These are phyloP conservation scores for Drosophila rellima DNA, from an alignment of 2,888 invertebrate genomes.

Conservation along the genomic window DNA sequence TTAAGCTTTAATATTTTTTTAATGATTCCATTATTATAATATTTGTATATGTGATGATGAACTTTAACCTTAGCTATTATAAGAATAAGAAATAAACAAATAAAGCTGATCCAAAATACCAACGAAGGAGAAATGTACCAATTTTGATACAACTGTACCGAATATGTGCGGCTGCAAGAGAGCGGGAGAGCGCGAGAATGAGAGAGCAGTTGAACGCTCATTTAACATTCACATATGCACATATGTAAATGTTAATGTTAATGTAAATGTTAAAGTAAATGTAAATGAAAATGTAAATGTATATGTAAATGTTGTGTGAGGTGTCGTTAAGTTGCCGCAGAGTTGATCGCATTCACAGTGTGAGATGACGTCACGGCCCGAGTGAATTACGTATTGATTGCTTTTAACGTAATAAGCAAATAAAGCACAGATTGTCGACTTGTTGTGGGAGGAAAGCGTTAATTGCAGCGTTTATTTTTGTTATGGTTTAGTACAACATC, in stretches of 20 bases:
- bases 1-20: no score
- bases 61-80: no score
- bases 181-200: no score
- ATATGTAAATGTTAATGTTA: neutral
- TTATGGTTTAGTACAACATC: neutral
- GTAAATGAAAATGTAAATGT: neutral
- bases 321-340: neutral
- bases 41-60: no score
- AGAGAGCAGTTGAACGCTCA: no score
- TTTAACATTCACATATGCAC: no score
- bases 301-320: neutral
- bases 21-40: no score
- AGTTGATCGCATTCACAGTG: neutral
- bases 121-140: no score
- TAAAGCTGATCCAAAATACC: no score
- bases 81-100: no score
- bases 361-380: neutral
- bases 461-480: conserved; percentile 8
- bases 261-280: neutral
- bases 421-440: neutral
- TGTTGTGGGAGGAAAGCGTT: neutral
- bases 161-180: no score
- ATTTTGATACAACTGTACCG: no score
- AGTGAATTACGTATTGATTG: conserved; percentile 5
- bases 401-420: neutral